Evolutionary conservation across 1,140 invertebrate genomes (phyloP).

Genomic region (Schlechtendalia chinensis): DNA sequence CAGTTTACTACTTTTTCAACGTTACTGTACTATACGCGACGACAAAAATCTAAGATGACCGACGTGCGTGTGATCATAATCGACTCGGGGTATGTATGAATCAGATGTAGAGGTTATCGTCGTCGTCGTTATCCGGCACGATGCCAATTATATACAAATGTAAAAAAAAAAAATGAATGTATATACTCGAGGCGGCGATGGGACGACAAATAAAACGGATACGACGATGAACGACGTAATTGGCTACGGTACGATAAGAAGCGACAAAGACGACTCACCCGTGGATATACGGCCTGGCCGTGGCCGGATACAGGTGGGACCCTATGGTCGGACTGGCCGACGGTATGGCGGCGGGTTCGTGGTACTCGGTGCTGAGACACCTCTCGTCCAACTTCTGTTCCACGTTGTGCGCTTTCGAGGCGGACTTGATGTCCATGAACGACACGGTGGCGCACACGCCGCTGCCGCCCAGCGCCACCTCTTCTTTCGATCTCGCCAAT

Average conservation of each 20-base stretch:
- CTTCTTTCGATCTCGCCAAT: constrained; percentile 64
- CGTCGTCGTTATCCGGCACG: background rate
- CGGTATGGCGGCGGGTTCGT: constrained; percentile 79
- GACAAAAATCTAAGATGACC: background rate
- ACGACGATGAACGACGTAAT: too few species aligned
- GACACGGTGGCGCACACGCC: constrained; percentile 78
- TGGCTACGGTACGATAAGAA: too few species aligned
- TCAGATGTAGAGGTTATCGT: background rate
- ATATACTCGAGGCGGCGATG: background rate
- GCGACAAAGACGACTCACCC: constrained; percentile 24
- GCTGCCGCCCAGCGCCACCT: constrained; percentile 55
- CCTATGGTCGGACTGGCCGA: constrained; percentile 54
- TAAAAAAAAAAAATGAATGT: background rate
- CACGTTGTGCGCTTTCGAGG: constrained; percentile 85
- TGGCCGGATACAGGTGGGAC: constrained; percentile 49
- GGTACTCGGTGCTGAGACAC: constrained; percentile 86
- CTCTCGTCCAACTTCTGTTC: constrained; percentile 85
- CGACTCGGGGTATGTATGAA: background rate
- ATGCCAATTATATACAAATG: background rate
- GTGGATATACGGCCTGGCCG: constrained; percentile 35
- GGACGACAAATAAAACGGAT: too few species aligned
- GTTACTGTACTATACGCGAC: background rate
- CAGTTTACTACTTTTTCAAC: background rate
- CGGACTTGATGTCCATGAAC: constrained; percentile 95
- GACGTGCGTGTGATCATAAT: background rate